Percentiles rank a stretch among this genome's conserved stretches.
These are phyloP conservation scores for Drosophila cardini DNA, from an alignment of 1,140 invertebrate species.

Conservation along the genomic window DNA sequence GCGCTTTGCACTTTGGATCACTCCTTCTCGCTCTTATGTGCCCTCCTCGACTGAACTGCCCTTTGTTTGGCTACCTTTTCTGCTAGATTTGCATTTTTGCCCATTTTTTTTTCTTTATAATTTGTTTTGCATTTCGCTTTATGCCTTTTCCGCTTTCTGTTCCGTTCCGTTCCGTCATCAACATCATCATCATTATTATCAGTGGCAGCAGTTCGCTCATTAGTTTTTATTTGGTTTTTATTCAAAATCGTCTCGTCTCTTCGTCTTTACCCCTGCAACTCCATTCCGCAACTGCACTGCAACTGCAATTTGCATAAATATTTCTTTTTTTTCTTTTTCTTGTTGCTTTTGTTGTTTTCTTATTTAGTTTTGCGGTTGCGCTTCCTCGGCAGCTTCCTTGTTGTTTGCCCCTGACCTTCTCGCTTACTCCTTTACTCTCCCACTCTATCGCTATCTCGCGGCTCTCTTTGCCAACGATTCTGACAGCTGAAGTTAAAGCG, in stretches of 20 bases:
- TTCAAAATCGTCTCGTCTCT: constrained; percentile 29
- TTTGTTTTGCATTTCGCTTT: constrained; percentile 51
- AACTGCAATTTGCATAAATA: constrained; percentile 39
- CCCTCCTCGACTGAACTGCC: constrained; percentile 17
- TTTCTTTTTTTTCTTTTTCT: constrained; percentile 4
- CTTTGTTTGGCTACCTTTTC: constrained; percentile 42
- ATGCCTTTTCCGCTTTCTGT: constrained; percentile 46
- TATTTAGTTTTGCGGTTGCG: constrained; percentile 14
- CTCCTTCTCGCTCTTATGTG: constrained; percentile 15
- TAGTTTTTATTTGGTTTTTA: constrained; percentile 49
- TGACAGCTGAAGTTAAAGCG: constrained; percentile 14
- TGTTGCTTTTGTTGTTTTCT: neutral
- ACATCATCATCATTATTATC: constrained; percentile 17
- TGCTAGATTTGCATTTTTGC: constrained; percentile 53
- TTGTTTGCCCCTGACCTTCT: constrained; percentile 35
- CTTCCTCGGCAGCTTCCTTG: constrained; percentile 42
- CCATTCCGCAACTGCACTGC: neutral
- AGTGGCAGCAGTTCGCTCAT: constrained; percentile 33
- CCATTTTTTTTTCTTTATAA: constrained; percentile 39
- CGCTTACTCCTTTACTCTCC: neutral
- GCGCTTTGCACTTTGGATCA: constrained; percentile 25
- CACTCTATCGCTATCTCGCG: neutral
- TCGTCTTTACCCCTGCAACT: neutral
- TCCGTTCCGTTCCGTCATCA: constrained; percentile 25
- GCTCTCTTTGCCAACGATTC: constrained; percentile 18